Evolutionary conservation across 1,140 invertebrate genomes (phyloP).

Genomic region (Homalodisca vitripennis): DNA sequence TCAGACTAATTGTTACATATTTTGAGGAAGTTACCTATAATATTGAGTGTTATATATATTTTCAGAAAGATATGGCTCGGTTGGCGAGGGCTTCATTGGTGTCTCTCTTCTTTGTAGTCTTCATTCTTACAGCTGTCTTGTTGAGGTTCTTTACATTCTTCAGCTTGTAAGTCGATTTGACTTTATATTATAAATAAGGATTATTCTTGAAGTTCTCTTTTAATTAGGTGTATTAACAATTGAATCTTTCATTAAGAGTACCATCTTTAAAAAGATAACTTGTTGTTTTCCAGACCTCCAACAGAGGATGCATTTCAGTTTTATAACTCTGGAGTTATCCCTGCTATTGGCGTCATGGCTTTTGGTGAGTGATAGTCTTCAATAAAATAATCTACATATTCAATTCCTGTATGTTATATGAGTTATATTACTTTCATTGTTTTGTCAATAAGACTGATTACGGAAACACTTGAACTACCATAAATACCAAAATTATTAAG

Average conservation of each 20-base stretch:
- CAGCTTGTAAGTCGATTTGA: constrained; percentile 64
- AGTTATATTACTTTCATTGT: too few relatives aligned
- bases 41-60: not conserved
- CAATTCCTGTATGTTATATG: too few relatives aligned
- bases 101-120: constrained; percentile 72
- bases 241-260: too few relatives aligned
- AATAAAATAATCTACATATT: too few relatives aligned
- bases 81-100: constrained; percentile 77
- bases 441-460: too few relatives aligned
- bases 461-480: too few relatives aligned
- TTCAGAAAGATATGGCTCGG: constrained; percentile 70
- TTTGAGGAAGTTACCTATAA: too few relatives aligned
- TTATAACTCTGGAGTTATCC: constrained; percentile 70
- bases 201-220: too few relatives aligned
- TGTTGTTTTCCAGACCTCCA: constrained; percentile 55
- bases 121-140: constrained; percentile 72
- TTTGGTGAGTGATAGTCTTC: constrained; percentile 72
- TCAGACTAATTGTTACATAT: too few relatives aligned
- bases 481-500: constrained; percentile 4
- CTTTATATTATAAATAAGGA: too few relatives aligned
- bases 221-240: too few relatives aligned
- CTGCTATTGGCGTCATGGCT: constrained; percentile 84
- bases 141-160: constrained; percentile 60
- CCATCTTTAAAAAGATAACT: not conserved
- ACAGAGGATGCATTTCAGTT: constrained; percentile 73